Conservation (phyloP, 2,888 invertebrate species). For the Phyllotreta striolata region DNA sequence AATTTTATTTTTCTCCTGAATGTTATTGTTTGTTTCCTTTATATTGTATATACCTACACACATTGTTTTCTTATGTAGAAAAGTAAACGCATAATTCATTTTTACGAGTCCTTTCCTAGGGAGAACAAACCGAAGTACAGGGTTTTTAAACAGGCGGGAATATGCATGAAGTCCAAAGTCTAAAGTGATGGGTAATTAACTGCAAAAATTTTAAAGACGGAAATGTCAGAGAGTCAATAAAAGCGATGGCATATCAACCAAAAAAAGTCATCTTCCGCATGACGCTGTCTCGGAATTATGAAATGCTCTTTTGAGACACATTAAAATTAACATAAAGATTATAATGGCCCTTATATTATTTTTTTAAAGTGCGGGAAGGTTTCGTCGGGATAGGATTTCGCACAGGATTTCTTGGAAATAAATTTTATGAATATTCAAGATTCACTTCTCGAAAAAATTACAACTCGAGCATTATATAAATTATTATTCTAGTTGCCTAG, state of each 20-base stretch:
- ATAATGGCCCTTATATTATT: slow-evolving; percentile 50
- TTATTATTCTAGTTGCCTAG: slow-evolving; percentile 2
- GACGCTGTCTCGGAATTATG: slow-evolving; percentile 43
- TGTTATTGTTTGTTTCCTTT: no score
- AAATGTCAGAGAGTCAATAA: slow-evolving; percentile 67
- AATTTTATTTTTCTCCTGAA: not conserved
- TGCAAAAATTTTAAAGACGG: slow-evolving; percentile 59
- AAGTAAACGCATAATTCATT: slow-evolving; percentile 5
- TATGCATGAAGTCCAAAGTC: slow-evolving; percentile 53
- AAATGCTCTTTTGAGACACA: slow-evolving; percentile 49
- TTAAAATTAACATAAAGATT: slow-evolving; percentile 49
- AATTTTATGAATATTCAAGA: slow-evolving; percentile 23
- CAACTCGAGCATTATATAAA: no score
- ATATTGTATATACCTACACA: no score
- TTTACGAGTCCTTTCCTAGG: slow-evolving; percentile 26
- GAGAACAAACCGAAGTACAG: slow-evolving; percentile 49
- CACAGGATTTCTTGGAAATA: slow-evolving; percentile 27
- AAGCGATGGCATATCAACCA: slow-evolving; percentile 60
- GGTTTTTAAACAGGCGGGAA: slow-evolving; percentile 48
- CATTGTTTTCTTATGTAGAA: not conserved
- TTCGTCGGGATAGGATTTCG: slow-evolving; percentile 9
- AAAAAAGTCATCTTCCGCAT: slow-evolving; percentile 41
- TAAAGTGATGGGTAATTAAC: slow-evolving; percentile 62
- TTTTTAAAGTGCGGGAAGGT: slow-evolving; percentile 31
- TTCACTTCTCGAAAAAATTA: not conserved